These are phyloP conservation scores for Strigamia maritima DNA, from an alignment of 2,888 invertebrate species.

Conservation along the genomic window DNA sequence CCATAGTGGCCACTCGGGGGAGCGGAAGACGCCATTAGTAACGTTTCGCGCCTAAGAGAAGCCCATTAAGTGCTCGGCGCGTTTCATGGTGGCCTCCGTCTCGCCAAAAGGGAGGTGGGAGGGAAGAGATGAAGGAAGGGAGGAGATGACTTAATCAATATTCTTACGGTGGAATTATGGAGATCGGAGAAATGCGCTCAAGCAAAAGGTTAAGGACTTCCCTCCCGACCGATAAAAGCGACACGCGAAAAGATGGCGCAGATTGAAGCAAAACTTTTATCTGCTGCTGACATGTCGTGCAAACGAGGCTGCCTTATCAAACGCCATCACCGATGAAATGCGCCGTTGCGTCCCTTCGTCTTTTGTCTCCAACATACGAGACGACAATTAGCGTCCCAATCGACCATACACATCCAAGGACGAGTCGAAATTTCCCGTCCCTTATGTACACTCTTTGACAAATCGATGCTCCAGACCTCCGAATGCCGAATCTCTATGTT, in stretches of 20 bases:
- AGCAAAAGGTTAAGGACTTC: conserved; percentile 29
- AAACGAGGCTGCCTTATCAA: conserved; percentile 19
- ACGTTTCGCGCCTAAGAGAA: conserved; percentile 10
- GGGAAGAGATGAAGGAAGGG: not conserved
- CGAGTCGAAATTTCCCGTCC: conserved; percentile 16
- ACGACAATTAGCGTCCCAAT: conserved; percentile 23
- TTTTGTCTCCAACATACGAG: conserved; percentile 19
- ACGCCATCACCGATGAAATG: conserved; percentile 14
- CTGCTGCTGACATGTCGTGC: conserved; percentile 19
- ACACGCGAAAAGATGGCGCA: conserved; percentile 11
- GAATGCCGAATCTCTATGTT: not conserved
- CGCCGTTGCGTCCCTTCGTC: conserved; percentile 20
- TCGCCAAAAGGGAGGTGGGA: conserved; percentile 17
- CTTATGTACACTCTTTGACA: not conserved
- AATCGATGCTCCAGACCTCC: not conserved
- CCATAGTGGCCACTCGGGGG: conserved; percentile 23
- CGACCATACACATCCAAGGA: conserved; percentile 13
- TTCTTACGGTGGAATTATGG: conserved; percentile 36
- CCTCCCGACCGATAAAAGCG: conserved; percentile 32
- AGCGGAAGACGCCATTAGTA: conserved; percentile 23
- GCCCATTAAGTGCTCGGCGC: conserved; percentile 31
- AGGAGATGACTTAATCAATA: conserved; percentile 35
- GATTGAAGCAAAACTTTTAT: conserved; percentile 23
- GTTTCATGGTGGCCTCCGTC: conserved; percentile 19
- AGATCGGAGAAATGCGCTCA: conserved; percentile 29